phyloP scores from a whole-genome alignment of 2,888 invertebrate genomes.

The Sipha maydis region DNA sequence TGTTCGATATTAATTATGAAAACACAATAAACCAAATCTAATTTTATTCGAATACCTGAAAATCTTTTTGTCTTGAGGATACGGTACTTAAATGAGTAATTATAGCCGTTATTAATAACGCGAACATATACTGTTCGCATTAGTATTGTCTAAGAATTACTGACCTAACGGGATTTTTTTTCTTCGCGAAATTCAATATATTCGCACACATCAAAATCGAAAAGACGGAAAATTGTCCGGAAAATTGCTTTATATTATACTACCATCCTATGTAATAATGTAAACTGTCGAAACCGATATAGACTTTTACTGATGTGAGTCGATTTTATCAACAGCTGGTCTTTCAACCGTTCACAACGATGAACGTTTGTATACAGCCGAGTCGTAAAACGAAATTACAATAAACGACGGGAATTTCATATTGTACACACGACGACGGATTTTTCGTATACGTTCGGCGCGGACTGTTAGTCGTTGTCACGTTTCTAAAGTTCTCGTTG shows the following conservation, averaged over 20 bases:
- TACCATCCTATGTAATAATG: too few relatives aligned
- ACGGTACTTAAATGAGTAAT: too few relatives aligned
- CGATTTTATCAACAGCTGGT: neutral
- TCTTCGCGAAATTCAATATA: neutral
- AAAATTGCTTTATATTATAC: too few relatives aligned
- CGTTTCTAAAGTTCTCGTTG: neutral
- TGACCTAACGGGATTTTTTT: neutral
- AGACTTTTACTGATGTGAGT: neutral
- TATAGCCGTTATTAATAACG: too few relatives aligned
- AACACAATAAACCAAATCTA: too few relatives aligned
- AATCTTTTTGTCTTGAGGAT: too few relatives aligned
- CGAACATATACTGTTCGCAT: too few relatives aligned
- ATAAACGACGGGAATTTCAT: neutral
- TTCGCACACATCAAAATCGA: neutral
- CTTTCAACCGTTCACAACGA: neutral
- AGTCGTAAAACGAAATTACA: slow-evolving; percentile 9
- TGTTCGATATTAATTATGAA: too few relatives aligned
- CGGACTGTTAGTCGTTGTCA: neutral
- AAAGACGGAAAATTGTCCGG: too few relatives aligned
- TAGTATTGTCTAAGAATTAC: neutral
- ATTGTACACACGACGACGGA: neutral
- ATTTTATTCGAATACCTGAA: too few relatives aligned
- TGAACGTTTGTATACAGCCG: neutral
- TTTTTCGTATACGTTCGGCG: neutral
- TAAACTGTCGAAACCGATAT: neutral